Evolutionary conservation across 2,888 invertebrate genomes (phyloP), one percentile per base, ranked within the genome.

Genomic region (Eupithecia tripunctaria): DNA sequence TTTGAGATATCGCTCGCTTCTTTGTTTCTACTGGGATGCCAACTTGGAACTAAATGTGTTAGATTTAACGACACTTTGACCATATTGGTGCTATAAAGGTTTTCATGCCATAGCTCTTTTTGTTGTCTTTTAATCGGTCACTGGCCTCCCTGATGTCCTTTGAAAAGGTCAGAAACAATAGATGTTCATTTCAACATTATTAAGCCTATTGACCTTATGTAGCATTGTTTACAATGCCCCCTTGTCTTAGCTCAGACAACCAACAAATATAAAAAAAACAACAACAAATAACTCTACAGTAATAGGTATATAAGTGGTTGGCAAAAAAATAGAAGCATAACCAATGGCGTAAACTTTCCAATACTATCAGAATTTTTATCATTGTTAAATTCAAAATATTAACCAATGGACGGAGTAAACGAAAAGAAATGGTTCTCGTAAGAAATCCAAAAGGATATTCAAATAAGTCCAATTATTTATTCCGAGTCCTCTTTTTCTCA

Each of bases 1-100:
- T 75, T 72, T 71, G 68, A 76, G 77, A 76, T 76, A 76, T 74
- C 69, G 71, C 72, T 21, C 59, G n/a, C 69, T 68, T 71, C 74
- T 72, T 72, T 70, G 67, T 71, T 38, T 47, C 38, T 21, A 21
- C 51, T 59, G 72, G 15, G 72, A 62, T 72, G 75, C 70, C 70
- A 70, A 59, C 73, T 32, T 32, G 47, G 18, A 8, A 56, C 36
- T 62, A 15, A 43, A 62, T 21, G 15, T 15, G 65, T 32, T 36
- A 59, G 64, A 72, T 59, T 14, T 32, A 36, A 38, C 59, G 12
- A 25, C 43, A 15, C 32, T 51, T 21, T 70, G 64, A n/a, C 51
- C 29, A 60, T 29, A 21, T 51, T 51, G 3, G 12, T 56, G 25
- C 25, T 12, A 21, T 56, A 56, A 4, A 56, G 21, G 12, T 51